These are phyloP conservation scores for Aeoliscus strigatus DNA, from an alignment of 2,797 vertebrate species.

Conservation along the genomic window DNA sequence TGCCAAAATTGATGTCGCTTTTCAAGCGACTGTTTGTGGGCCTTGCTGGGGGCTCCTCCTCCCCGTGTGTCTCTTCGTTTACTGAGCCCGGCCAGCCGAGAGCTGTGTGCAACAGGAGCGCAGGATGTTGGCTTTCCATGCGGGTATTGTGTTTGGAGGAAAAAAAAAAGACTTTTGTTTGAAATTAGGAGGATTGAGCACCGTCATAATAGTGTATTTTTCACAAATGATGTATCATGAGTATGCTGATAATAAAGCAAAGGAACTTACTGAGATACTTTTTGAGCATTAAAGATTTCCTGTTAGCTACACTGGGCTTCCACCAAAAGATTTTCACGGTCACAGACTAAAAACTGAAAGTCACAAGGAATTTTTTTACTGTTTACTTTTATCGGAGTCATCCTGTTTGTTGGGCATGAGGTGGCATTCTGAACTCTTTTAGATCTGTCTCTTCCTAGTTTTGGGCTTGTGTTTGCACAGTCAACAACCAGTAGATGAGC, in stretches of 20 bases:
- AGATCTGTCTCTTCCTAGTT: too few relatives aligned
- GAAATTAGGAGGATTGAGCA: slow-evolving; percentile 42
- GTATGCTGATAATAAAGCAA: slow-evolving; percentile 4
- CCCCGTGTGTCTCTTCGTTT: slow-evolving; percentile 78
- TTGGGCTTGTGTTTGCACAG: too few relatives aligned
- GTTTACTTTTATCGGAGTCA: too few relatives aligned
- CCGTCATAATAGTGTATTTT: slow-evolving; percentile 39
- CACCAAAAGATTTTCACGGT: too few relatives aligned
- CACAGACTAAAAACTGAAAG: too few relatives aligned
- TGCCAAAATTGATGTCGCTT: slow-evolving; percentile 99
- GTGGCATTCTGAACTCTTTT: too few relatives aligned
- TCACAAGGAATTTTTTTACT: too few relatives aligned
- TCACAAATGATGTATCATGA: slow-evolving; percentile 15
- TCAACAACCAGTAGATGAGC: too few relatives aligned
- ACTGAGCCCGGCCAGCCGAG: slow-evolving; percentile 73
- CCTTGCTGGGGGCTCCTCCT: slow-evolving; percentile 83
- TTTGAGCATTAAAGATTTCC: too few relatives aligned
- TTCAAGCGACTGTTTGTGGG: slow-evolving; percentile 95
- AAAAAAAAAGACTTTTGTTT: slow-evolving; percentile 27
- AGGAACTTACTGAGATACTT: slow-evolving; percentile 21
- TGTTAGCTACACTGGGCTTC: too few relatives aligned
- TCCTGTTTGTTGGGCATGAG: too few relatives aligned
- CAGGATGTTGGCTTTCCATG: slow-evolving; percentile 68
- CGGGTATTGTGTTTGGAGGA: slow-evolving; percentile 54
- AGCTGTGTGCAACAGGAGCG: slow-evolving; percentile 76